Conservation (phyloP, 2,113 vertebrate genomes). For the Muscicapa adusta region DNA sequence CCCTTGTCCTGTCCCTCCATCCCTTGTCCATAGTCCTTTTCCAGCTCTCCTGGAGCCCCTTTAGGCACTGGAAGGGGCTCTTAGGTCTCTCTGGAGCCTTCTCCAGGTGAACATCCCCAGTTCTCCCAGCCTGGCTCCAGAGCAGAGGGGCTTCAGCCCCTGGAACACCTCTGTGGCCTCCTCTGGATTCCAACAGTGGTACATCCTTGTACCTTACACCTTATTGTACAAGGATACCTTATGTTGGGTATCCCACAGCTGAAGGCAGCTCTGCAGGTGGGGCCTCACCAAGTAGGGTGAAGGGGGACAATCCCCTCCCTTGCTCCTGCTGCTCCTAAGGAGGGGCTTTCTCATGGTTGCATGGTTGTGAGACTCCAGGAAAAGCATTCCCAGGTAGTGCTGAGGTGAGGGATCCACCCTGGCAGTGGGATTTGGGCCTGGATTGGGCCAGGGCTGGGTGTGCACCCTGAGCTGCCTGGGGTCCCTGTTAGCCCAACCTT, state of each 20-base stretch:
- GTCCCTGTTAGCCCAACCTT: not conserved
- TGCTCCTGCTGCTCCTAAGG: not conserved
- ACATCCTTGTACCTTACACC: not conserved
- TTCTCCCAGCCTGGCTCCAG: not conserved
- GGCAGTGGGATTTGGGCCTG: too few species aligned
- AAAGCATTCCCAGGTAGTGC: not conserved
- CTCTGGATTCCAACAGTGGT: not conserved
- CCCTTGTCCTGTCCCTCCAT: not conserved
- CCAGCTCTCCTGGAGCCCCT: not conserved
- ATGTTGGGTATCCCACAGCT: not conserved
- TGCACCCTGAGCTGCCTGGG: not conserved
- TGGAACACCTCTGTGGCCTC: accelerated
- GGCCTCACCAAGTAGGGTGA: not conserved
- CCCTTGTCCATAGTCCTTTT: not conserved
- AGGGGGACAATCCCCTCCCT: not conserved
- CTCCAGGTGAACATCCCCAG: not conserved
- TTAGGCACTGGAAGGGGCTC: not conserved
- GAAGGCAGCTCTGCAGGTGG: not conserved
- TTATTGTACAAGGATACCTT: not conserved
- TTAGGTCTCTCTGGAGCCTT: not conserved
- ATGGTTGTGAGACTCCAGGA: not conserved
- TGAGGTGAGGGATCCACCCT: not conserved
- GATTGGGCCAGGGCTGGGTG: not conserved
- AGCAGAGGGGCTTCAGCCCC: not conserved
- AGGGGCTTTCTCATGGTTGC: not conserved